Conservation (phyloP, 1,140 invertebrate species). For the Formica exsecta region DNA sequence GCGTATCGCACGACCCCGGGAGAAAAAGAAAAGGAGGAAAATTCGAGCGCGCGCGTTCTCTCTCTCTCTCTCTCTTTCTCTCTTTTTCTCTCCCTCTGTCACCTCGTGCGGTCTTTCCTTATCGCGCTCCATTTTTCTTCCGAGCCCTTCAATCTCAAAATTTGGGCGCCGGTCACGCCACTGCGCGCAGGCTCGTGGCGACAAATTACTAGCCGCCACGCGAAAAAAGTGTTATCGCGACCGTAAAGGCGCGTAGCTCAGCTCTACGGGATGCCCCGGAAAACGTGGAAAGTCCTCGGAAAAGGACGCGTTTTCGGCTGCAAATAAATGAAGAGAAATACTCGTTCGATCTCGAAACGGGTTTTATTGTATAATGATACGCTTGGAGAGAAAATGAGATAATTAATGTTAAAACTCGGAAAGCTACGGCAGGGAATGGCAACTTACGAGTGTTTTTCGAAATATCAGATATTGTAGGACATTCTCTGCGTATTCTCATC, state of each 20-base stretch:
- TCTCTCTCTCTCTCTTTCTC: background rate
- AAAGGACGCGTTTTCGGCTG: background rate
- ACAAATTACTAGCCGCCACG: conserved; percentile 63
- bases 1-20: conserved; percentile 28
- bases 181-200: conserved; percentile 20
- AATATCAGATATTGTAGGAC: background rate
- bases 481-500: background rate
- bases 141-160: conserved; percentile 59
- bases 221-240: conserved; percentile 63
- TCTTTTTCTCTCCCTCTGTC: background rate
- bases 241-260: conserved; percentile 23
- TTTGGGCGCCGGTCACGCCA: conserved; percentile 50
- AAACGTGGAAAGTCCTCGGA: background rate
- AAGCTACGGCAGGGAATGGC: background rate
- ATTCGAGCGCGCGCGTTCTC: background rate
- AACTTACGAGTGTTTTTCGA: background rate
- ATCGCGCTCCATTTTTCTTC: conserved; percentile 63
- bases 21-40: conserved; percentile 2
- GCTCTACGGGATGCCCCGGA: background rate
- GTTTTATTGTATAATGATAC: background rate
- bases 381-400: background rate
- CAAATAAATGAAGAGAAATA: background rate
- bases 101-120: conserved; percentile 1
- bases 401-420: background rate
- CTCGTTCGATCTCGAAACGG: background rate